A percentile compares a stretch with the other conserved stretches of the same genome.
phyloP scores from a whole-genome alignment of 2,113 vertebrate genomes.

The Panthera tigris region DNA sequence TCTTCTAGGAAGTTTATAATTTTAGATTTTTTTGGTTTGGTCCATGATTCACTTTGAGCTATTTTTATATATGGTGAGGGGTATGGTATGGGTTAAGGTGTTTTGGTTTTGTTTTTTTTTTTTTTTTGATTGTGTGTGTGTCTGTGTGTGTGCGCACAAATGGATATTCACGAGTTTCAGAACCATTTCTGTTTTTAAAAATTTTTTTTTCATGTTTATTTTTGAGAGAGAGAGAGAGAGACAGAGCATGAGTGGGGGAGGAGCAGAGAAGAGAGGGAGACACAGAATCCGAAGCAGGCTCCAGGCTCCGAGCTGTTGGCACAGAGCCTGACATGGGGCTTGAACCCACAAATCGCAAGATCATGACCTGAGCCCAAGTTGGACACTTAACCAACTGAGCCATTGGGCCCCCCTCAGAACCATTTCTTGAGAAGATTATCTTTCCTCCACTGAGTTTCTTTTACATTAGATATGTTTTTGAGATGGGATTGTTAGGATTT shows the following conservation, averaged over 20 bases:
- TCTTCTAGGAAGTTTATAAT: background rate
- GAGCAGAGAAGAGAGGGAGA: too few relatives aligned
- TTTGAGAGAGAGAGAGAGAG: too few relatives aligned
- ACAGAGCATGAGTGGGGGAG: too few relatives aligned
- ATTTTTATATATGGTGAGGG: background rate
- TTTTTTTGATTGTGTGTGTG: background rate
- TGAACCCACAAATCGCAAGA: too few relatives aligned
- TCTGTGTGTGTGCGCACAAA: background rate
- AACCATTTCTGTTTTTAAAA: background rate
- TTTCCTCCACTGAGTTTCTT: background rate
- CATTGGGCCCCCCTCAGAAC: background rate
- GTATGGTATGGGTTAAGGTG: background rate
- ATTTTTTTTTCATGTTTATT: too few relatives aligned
- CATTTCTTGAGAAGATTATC: background rate
- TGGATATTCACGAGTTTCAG: background rate
- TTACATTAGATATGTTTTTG: background rate
- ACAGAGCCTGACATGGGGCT: too few relatives aligned
- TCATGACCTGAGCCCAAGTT: too few relatives aligned
- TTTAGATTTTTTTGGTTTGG: slow-evolving; percentile 15
- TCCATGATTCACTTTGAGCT: background rate
- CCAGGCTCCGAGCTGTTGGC: too few relatives aligned
- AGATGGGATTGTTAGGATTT: background rate
- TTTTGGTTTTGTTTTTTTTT: background rate
- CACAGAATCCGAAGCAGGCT: too few relatives aligned
- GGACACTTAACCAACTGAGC: too few relatives aligned